These are phyloP conservation scores for Steinernema khuongi DNA, from an alignment of 1,140 invertebrate species.

Conservation along the genomic window DNA sequence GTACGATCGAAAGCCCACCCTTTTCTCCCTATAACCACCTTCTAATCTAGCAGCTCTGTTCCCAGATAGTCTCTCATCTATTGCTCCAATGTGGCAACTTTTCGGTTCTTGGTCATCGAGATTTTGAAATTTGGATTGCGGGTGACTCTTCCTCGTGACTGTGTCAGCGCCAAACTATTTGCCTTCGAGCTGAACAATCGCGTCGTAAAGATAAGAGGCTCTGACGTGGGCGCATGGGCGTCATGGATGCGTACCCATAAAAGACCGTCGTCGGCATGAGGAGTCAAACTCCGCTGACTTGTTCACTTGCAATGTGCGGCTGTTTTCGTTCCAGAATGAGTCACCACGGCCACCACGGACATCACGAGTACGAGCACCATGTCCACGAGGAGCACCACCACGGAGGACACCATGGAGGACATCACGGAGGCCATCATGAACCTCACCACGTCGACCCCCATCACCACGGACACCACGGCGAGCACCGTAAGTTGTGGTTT, in stretches of 20 bases:
- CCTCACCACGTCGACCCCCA: background rate
- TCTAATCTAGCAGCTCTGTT: too few species aligned
- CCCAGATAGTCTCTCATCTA: too few species aligned
- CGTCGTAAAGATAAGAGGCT: slow-evolving; percentile 7
- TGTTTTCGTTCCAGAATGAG: background rate
- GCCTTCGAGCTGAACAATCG: background rate
- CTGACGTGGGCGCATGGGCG: background rate
- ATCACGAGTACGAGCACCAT: slow-evolving; percentile 14
- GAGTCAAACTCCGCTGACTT: background rate
- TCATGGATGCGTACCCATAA: background rate
- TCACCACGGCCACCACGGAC: slow-evolving; percentile 17
- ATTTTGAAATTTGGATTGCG: too few species aligned
- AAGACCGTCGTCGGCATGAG: background rate
- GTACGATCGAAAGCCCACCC: too few species aligned
- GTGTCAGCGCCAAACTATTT: background rate
- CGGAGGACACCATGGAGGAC: background rate
- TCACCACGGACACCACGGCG: slow-evolving; percentile 18
- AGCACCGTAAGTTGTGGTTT: background rate
- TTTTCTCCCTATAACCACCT: too few species aligned
- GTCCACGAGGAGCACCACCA: slow-evolving; percentile 5
- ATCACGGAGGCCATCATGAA: background rate
- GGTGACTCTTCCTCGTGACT: too few species aligned
- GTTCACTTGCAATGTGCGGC: background rate
- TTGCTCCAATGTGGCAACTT: too few species aligned
- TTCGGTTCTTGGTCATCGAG: too few species aligned